Evolutionary conservation across 1,140 invertebrate genomes (phyloP).

Genomic region (Hylaeus anthracinus): DNA sequence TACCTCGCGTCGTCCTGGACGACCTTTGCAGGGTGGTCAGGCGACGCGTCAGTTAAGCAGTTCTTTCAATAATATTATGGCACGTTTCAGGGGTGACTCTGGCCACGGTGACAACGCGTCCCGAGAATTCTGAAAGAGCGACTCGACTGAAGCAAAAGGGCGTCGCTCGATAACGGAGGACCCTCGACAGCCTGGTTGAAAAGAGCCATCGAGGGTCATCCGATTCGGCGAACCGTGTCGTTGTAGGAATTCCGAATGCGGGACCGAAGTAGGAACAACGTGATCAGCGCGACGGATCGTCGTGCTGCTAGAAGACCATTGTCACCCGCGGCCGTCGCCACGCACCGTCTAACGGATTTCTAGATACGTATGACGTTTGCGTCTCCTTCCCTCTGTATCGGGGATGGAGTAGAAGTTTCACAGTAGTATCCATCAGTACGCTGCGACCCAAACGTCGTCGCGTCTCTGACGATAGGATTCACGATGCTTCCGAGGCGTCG

Average conservation of each 20-base stretch:
- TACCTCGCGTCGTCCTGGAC: slow-evolving; percentile 56
- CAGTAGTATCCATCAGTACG: neutral
- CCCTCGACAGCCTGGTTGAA: neutral
- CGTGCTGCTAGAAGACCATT: slow-evolving; percentile 43
- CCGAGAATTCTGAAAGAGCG: slow-evolving; percentile 41
- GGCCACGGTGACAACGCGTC: slow-evolving; percentile 54
- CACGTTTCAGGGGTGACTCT: slow-evolving; percentile 71
- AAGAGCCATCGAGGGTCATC: neutral
- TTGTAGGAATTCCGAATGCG: slow-evolving; percentile 47
- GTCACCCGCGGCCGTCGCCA: slow-evolving; percentile 43
- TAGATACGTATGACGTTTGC: slow-evolving; percentile 50
- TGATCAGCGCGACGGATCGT: slow-evolving; percentile 10
- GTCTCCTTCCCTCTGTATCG: slow-evolving; percentile 3
- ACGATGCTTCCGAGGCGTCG: neutral
- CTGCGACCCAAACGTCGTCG: neutral
- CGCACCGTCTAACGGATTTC: slow-evolving; percentile 63
- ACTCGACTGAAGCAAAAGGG: slow-evolving; percentile 12
- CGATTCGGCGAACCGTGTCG: slow-evolving; percentile 12
- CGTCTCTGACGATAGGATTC: slow-evolving; percentile 10
- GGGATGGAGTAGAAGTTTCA: neutral
- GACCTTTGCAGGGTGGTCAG: neutral
- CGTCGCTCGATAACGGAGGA: neutral
- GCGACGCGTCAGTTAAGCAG: slow-evolving; percentile 34
- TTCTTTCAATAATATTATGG: slow-evolving; percentile 73
- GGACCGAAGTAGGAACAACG: slow-evolving; percentile 63